Evolutionary conservation across 1,140 invertebrate genomes (phyloP), one percentile per base, ranked within the genome.

Genomic region (Aphis craccivora): DNA sequence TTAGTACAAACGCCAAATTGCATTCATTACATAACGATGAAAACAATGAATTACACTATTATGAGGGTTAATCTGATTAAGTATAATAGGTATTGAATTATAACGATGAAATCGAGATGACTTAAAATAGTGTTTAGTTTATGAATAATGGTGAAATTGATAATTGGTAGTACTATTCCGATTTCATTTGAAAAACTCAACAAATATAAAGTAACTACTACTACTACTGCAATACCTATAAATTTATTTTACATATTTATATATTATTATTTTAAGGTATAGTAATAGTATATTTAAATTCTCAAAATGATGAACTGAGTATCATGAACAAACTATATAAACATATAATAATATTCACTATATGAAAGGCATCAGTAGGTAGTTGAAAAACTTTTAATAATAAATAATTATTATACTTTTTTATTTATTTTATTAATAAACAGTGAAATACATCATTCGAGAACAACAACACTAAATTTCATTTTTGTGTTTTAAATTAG

Each of bases 11-110:
- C 20, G 20, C 35, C n/a, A 37, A 67, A 67, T 45, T 67, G 18
- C 25, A 67, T 67, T 43, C 55, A 90, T 90, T 90, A 90, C 89
- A 60, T 90, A 90, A 90, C 67, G 18, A 8, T 43, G 23, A 89
- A 89, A 89, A 89, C 88, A 89, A 55, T 53, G n/a, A 88, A 88
- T 88, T 88, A 51, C 45, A 53, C 35, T 23, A 25, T 51, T 43
- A 48, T 48, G 48, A 88, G 2, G 20, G 14, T 7, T 88, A 88
- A 88, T 88, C 86, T 51, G 14, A 88, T 88, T 88, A 88, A 48
- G 30, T 8, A 40, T 8, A 35, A 40, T 8, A 35, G 37, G 81
- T 83, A 40, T 37, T 37, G 37, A 83, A 83, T 37, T 88, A 51
- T 43, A 87, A n/a, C 30, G n/a, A n/a, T 45, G 25, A 88, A 48